Evolutionary conservation across 2,113 vertebrate species (phyloP).

Genomic region (Eulemur rufifrons): DNA sequence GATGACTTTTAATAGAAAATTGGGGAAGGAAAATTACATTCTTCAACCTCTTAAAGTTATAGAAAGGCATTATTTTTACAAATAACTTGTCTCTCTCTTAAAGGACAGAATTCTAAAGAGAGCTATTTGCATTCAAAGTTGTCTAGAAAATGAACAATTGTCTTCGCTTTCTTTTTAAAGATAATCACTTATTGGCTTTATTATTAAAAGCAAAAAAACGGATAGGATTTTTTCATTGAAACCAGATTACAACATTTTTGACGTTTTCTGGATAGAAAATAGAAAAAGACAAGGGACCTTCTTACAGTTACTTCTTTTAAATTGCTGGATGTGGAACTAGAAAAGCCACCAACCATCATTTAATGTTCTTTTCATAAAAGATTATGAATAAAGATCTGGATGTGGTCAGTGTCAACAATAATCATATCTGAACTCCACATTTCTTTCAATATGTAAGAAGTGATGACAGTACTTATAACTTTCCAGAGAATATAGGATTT

Average conservation of each 20-base stretch:
- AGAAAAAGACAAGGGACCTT: background rate
- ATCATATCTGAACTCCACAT: background rate
- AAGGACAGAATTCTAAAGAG: conserved; percentile 78
- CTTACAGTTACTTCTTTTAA: conserved; percentile 47
- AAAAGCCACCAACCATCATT: conserved; percentile 30
- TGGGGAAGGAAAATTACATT: conserved; percentile 81
- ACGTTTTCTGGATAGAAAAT: conserved; percentile 69
- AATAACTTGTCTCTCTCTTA: conserved; percentile 78
- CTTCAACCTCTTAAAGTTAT: conserved; percentile 78
- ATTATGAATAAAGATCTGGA: conserved; percentile 45
- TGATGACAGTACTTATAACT: background rate
- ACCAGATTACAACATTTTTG: conserved; percentile 71
- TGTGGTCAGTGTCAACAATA: conserved; percentile 52
- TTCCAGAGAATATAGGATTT: background rate
- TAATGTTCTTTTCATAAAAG: conserved; percentile 59
- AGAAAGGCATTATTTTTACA: conserved; percentile 79
- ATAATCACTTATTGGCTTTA: conserved; percentile 68
- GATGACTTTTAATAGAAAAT: conserved; percentile 83
- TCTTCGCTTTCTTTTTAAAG: conserved; percentile 61
- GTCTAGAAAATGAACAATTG: conserved; percentile 80
- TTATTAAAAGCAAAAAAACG: conserved; percentile 59
- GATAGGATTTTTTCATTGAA: conserved; percentile 60
- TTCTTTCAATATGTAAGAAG: background rate
- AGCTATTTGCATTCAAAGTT: conserved; percentile 81
- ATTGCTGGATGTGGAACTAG: conserved; percentile 34